Conservation (phyloP, 2,888 invertebrate genomes). For the Digitonthophagus gazella region DNA sequence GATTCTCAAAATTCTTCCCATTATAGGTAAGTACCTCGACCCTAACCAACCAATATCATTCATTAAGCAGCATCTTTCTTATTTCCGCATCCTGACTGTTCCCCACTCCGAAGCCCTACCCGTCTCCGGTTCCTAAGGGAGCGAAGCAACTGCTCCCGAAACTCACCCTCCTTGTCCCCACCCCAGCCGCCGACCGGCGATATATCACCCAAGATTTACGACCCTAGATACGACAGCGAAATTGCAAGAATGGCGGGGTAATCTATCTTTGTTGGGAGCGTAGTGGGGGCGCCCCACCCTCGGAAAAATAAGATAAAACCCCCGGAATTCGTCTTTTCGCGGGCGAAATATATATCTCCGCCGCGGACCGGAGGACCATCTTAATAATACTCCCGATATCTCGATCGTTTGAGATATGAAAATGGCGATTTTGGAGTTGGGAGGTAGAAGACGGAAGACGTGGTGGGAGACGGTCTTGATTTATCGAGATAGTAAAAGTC, state of each 20-base stretch:
- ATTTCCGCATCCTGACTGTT: slow-evolving; percentile 32
- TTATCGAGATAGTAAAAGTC: no score
- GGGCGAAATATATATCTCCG: neutral
- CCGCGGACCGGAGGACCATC: no score
- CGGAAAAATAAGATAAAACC: slow-evolving; percentile 53
- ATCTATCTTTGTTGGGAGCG: slow-evolving; percentile 76
- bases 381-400: neutral
- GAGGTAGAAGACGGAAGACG: no score
- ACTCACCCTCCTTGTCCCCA: slow-evolving; percentile 34
- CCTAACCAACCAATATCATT: slow-evolving; percentile 14
- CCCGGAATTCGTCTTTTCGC: slow-evolving; percentile 48
- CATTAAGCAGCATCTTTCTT: slow-evolving; percentile 30
- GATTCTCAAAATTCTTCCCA: no score
- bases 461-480: no score
- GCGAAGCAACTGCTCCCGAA: slow-evolving; percentile 32
- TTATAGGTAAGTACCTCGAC: no score
- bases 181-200: slow-evolving; percentile 56
- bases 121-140: slow-evolving; percentile 2
- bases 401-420: neutral
- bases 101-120: slow-evolving; percentile 38
- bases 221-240: slow-evolving; percentile 89
- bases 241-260: slow-evolving; percentile 90
- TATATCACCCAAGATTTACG: slow-evolving; percentile 85
- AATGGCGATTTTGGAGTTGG: neutral
- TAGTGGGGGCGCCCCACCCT: slow-evolving; percentile 32